Evolutionary conservation across 2,888 invertebrate genomes (phyloP).

Genomic region (Campoplex capitator): DNA sequence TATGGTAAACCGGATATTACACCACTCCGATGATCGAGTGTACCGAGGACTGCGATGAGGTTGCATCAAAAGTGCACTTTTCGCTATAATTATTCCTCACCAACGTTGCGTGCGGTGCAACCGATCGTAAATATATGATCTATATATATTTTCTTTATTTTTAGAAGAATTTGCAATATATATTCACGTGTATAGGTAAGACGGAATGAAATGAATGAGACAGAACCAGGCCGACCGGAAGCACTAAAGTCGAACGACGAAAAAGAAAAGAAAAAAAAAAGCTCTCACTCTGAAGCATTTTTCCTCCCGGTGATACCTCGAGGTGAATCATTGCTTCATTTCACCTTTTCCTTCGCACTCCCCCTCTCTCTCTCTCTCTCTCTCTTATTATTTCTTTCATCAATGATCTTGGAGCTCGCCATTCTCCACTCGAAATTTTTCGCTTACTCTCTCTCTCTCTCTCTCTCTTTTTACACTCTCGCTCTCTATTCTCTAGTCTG

Average conservation of each 20-base stretch:
- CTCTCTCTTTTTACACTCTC: no score
- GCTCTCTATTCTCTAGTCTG: neutral
- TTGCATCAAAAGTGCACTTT: neutral
- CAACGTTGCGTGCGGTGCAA: neutral
- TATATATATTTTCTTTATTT: neutral
- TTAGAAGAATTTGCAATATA: neutral
- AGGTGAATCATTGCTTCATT: slow-evolving; percentile 32
- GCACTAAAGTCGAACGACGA: slow-evolving; percentile 20
- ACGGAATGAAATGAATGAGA: neutral
- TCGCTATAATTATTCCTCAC: neutral
- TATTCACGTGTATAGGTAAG: neutral
- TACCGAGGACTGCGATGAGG: slow-evolving; percentile 8
- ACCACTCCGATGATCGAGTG: slow-evolving; percentile 7
- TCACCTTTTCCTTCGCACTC: neutral
- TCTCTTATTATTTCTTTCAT: slow-evolving; percentile 21
- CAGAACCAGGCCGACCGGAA: slow-evolving; percentile 48
- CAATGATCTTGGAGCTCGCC: neutral
- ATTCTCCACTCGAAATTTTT: slow-evolving; percentile 9
- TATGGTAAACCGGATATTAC: slow-evolving; percentile 17
- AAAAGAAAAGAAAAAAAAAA: slow-evolving; percentile 33
- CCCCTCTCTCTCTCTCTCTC: neutral
- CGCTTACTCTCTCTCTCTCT: no score
- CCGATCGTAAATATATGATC: neutral
- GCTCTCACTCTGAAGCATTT: slow-evolving; percentile 28
- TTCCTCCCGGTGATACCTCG: slow-evolving; percentile 9